These are phyloP conservation scores for Melanotaenia duboulayi DNA, from an alignment of 2,113 vertebrate species.

Conservation along the genomic window DNA sequence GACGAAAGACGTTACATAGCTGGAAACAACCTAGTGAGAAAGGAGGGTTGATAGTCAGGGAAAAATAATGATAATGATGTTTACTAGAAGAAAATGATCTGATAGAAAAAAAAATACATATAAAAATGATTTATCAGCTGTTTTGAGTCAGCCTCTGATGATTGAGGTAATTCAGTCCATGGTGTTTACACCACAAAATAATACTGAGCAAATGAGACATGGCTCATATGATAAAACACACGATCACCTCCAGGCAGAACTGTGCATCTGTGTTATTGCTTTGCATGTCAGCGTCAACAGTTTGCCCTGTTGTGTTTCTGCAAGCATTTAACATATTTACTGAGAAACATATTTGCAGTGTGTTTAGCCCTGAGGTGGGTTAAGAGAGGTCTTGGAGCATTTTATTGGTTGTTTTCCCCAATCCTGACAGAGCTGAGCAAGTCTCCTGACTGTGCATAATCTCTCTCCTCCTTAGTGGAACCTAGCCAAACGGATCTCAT, in stretches of 20 bases:
- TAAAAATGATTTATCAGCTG: background rate
- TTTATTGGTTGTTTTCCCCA: slow-evolving; percentile 33
- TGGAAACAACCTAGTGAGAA: slow-evolving; percentile 92
- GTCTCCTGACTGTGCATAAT: slow-evolving; percentile 62
- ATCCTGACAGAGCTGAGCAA: slow-evolving; percentile 35
- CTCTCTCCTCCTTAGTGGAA: slow-evolving; percentile 45
- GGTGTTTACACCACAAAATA: slow-evolving; percentile 6
- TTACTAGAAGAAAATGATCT: background rate
- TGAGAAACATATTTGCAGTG: slow-evolving; percentile 30
- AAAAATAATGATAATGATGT: background rate
- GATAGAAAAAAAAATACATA: background rate
- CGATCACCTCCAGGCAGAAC: slow-evolving; percentile 22
- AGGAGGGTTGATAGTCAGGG: slow-evolving; percentile 12
- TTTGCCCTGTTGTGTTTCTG: slow-evolving; percentile 8
- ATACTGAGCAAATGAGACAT: slow-evolving; percentile 25
- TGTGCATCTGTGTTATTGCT: slow-evolving; percentile 16
- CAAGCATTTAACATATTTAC: slow-evolving; percentile 32
- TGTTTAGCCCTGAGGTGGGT: slow-evolving; percentile 39
- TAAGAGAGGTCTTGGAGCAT: slow-evolving; percentile 18
- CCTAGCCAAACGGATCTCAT: slow-evolving; percentile 51
- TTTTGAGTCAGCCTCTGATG: slow-evolving; percentile 8
- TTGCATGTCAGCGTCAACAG: slow-evolving; percentile 4
- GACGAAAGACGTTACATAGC: slow-evolving; percentile 97
- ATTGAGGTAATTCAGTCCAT: slow-evolving; percentile 1
- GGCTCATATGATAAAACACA: slow-evolving; percentile 14